Base-by-base conservation (phyloP, 2,113 vertebrate genomes). In the Eulemur macaco region DNA sequence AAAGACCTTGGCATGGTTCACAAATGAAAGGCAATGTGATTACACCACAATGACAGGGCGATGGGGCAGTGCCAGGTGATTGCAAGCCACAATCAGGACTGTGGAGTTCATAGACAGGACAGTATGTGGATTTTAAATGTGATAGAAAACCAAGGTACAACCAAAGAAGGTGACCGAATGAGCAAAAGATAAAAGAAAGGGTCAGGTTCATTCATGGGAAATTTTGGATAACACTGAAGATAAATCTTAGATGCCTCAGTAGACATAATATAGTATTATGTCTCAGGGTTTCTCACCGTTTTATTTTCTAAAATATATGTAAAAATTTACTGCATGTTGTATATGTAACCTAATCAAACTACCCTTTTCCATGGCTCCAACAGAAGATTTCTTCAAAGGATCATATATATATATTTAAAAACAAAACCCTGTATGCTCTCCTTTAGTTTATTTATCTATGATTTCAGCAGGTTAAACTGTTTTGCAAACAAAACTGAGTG, bases 401-500 rank as follows among this genome's bases (percentile, higher is more conserved):
- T 31, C 18, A 6, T 23, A 10, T 54, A 54, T 54, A 54, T 18
- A 54, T 54, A 54, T 54, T 15, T 27, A 11, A 58, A 73, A 82
- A 6, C 47, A 73, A 1, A 17, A 27, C 77, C 0, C 5, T 68
- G 1, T 23, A 12, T 15, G 45, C 2, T 64, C 8, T 27, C 21
- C 8, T 64, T 89, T 4, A n/a, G 12, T 2, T 1, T 5, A 6
- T 7, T 5, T 90, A 27, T 91, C 39, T 0, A 18, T 54, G 18
- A 6, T 69, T 76, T 45, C 12, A 50, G 45, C 66, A 21, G 4
- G 25, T 88, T 63, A 69, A n/a, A 27, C 37, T 73, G n/a, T 81
- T 66, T 78, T 68, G 50, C 9, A 45, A 47, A 68, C 64, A 81
- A 54, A 89, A 82, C 66, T 45, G 81, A 60, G 80, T 84, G 29